These are phyloP conservation scores for Chymomyza costata DNA, from an alignment of 1,140 invertebrate genomes.

Conservation along the genomic window DNA sequence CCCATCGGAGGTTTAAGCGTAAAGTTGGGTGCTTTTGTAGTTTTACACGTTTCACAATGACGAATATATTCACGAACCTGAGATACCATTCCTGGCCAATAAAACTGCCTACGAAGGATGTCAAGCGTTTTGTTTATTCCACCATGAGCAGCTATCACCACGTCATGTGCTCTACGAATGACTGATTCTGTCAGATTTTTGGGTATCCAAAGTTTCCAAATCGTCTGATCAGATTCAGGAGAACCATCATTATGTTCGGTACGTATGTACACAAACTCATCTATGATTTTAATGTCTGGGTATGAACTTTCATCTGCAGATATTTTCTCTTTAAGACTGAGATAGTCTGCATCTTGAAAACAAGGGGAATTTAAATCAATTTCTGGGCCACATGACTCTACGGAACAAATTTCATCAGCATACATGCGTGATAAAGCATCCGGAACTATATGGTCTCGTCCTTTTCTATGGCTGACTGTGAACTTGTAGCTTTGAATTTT, in stretches of 20 bases:
- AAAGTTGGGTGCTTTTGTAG: background rate
- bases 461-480: slow-evolving; percentile 3
- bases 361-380: background rate
- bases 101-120: background rate
- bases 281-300: background rate
- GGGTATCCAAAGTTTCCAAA: slow-evolving; percentile 6
- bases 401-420: background rate
- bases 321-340: background rate
- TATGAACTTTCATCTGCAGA: background rate
- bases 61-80: slow-evolving; percentile 3
- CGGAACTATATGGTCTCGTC: slow-evolving; percentile 3
- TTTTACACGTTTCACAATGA: slow-evolving; percentile 1
- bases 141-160: background rate
- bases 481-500: slow-evolving; percentile 4
- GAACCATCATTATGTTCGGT: background rate
- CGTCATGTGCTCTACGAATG: background rate
- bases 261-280: background rate
- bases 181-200: background rate
- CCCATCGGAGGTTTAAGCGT: background rate
- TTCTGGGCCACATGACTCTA: background rate
- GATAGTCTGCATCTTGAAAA: background rate
- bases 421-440: slow-evolving; percentile 4
- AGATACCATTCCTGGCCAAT: background rate
- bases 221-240: background rate
- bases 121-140: slow-evolving; percentile 8